These are phyloP conservation scores for Hippocampus mohnikei DNA, from an alignment of 2,113 vertebrate species.

Conservation along the genomic window DNA sequence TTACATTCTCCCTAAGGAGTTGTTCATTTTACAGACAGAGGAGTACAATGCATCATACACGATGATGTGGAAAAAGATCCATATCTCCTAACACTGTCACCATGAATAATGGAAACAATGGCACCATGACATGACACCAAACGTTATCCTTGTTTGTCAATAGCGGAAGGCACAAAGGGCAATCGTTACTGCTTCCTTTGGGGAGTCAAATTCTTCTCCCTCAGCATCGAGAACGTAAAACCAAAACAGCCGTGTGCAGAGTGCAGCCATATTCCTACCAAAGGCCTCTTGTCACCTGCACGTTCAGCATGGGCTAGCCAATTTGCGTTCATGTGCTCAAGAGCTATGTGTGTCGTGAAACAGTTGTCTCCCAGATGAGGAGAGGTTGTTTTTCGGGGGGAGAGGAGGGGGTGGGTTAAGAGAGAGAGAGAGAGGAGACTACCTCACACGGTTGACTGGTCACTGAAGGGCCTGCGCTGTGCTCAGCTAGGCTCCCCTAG, in stretches of 20 bases:
- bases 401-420: slow-evolving; percentile 32
- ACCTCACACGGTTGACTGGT: slow-evolving; percentile 74
- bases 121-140: not conserved
- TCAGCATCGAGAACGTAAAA: not conserved
- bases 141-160: not conserved
- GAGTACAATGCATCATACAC: not conserved
- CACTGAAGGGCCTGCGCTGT: slow-evolving; percentile 74
- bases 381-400: not conserved
- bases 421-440: slow-evolving; percentile 72
- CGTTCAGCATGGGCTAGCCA: slow-evolving; percentile 37
- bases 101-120: not conserved
- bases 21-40: not conserved
- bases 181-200: not conserved
- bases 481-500: slow-evolving; percentile 72
- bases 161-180: not conserved
- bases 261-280: slow-evolving; percentile 55
- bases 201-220: not conserved
- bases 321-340: slow-evolving; percentile 28
- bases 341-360: slow-evolving; percentile 41
- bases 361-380: slow-evolving; percentile 56
- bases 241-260: slow-evolving; percentile 37
- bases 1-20: not conserved
- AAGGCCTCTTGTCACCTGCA: slow-evolving; percentile 59
- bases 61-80: not conserved
- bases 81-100: not conserved